Evolutionary conservation across 2,888 invertebrate genomes (phyloP), one percentile per base, ranked within the genome.

Genomic region (Rhamphomyia laevipes): DNA sequence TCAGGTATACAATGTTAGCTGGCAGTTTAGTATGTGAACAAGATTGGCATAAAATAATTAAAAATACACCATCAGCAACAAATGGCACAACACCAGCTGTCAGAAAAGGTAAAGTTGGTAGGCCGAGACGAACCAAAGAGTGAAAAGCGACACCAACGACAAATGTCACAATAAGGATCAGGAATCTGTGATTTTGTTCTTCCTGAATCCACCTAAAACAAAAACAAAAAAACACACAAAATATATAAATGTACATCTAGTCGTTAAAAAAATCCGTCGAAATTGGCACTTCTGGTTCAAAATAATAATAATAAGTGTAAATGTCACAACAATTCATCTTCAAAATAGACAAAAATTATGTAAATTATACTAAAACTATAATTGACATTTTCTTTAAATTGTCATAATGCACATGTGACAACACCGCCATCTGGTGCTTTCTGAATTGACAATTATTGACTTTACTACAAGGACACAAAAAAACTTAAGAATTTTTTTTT

Each of bases 1-100:
- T 23, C 67, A 82, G 83, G 76, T 93, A 89, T 76, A 88, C 90
- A 73, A 82, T 93, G 77, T 76, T 93, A 61, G 86, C 88, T 65
- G 93, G 92, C 57, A 84, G 84, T 66, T 78, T 92, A 66, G 86
- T 93, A 57, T 94, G 94, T 77, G 94, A 94, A 74, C 87, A 91
- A 73, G 93, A 94, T 75, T 93, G 90, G 84, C 88, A 91, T 73
- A 92, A 92, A 74, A 77, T 92, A 67, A 81, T 89, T 72, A 88
- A 89, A 73, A 79, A 76, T 59, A 82, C 82, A 59, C 56, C 64
- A 23, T 80, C 78, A 64, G 74, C 78, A 57, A 73, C 76, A 60
- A 74, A 76, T 58, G 81, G 82, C 59, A 73, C 77, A 54, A 75
- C 80, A 55, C 80, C 82, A 64, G 80, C 82, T 16, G 84, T 86